These are phyloP conservation scores for Chironex yamaguchii DNA, from an alignment of 30 jellyfish, hydroid and myxozoan genomes.

Conservation along the genomic window DNA sequence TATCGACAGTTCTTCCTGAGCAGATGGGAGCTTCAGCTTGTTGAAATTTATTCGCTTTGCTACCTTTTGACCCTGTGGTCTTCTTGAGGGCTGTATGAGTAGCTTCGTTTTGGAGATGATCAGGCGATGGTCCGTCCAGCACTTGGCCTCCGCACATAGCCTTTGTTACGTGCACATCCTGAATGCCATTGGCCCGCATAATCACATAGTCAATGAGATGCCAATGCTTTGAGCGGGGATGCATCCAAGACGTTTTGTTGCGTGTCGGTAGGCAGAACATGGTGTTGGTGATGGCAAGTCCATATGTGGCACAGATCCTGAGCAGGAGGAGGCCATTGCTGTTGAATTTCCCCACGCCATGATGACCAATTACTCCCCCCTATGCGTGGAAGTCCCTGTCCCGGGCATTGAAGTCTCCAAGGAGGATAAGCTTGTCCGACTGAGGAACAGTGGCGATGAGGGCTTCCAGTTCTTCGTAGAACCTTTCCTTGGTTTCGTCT, in stretches of 20 bases:
- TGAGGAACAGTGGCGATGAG: neutral
- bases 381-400: conserved; percentile 35
- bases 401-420: conserved; percentile 53
- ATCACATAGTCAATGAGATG: conserved; percentile 51
- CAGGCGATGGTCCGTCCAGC: conserved; percentile 49
- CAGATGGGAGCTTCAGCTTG: neutral
- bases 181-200: neutral
- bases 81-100: neutral
- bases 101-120: neutral
- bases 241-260: conserved; percentile 55
- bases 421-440: conserved; percentile 16
- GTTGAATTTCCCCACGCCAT: conserved; percentile 29
- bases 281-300: conserved; percentile 39
- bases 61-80: conserved; percentile 1
- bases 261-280: conserved; percentile 46
- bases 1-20: neutral
- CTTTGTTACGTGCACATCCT: conserved; percentile 3
- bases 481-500: conserved; percentile 23
- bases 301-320: conserved; percentile 29
- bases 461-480: conserved; percentile 27
- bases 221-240: conserved; percentile 69
- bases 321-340: conserved; percentile 50
- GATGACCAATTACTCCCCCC: conserved; percentile 36
- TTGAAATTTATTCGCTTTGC: neutral
- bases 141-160: conserved; percentile 47